These are phyloP conservation scores for Eulithis prunata DNA, from an alignment of 2,888 invertebrate species.

Conservation along the genomic window DNA sequence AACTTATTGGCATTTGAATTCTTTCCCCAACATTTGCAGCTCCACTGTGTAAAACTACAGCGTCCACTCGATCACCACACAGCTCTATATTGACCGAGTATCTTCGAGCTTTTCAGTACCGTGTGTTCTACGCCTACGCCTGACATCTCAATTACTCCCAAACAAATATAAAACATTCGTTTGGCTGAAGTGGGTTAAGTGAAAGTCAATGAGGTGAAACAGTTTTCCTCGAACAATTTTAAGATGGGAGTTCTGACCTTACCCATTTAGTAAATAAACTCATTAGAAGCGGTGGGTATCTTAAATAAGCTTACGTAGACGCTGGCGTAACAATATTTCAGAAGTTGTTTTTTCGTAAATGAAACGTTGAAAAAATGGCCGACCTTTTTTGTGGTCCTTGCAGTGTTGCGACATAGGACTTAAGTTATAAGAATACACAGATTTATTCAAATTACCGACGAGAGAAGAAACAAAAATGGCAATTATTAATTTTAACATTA, in stretches of 20 bases:
- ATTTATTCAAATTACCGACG: no score
- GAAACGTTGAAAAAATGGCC: background rate
- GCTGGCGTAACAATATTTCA: constrained; percentile 1
- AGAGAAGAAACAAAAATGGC: no score
- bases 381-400: background rate
- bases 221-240: constrained; percentile 15
- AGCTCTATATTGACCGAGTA: background rate
- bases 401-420: background rate
- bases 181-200: constrained; percentile 15
- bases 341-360: background rate
- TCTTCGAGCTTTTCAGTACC: background rate
- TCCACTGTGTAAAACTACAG: no score
- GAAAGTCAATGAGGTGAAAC: constrained; percentile 19
- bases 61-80: no score
- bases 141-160: constrained; percentile 19
- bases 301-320: constrained; percentile 2
- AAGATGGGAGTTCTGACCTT: constrained; percentile 1
- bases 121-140: background rate
- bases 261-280: background rate
- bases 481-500: no score
- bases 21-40: no score
- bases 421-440: no score
- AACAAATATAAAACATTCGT: constrained; percentile 15
- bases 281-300: constrained; percentile 3
- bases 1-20: no score